phyloP scores from a whole-genome alignment of 2,113 vertebrate species.

The Dinomys branickii region DNA sequence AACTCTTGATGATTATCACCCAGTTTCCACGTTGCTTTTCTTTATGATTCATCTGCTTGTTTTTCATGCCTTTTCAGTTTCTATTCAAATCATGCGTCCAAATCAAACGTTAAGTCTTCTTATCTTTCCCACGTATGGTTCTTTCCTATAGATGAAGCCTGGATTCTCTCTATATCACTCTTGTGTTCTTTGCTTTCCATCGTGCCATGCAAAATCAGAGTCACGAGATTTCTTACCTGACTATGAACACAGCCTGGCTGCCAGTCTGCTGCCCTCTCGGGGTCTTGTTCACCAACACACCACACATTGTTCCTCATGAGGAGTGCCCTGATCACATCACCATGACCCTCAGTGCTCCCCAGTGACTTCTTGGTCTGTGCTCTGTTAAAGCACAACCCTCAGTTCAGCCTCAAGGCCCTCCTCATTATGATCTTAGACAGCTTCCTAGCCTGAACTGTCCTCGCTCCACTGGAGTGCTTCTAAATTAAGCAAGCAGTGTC shows the following conservation, averaged over 20 bases:
- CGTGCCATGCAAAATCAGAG: background rate
- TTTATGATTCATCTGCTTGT: background rate
- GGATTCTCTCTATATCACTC: background rate
- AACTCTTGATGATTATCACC: background rate
- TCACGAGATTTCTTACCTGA: background rate
- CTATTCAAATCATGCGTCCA: background rate
- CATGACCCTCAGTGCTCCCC: background rate
- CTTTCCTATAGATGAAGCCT: background rate
- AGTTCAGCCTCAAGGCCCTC: background rate
- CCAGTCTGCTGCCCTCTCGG: background rate
- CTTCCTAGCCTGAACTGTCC: background rate
- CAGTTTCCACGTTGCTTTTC: background rate
- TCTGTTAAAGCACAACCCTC: background rate
- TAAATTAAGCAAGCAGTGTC: background rate
- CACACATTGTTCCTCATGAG: background rate
- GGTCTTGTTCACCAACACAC: background rate
- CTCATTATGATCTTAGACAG: too few species aligned
- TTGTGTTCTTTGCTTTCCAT: background rate
- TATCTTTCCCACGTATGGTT: background rate
- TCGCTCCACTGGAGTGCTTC: background rate
- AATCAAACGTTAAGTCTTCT: background rate
- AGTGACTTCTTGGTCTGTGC: background rate
- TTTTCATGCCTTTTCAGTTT: constrained; percentile 8
- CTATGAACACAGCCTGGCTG: background rate
- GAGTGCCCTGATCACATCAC: background rate